phyloP scores from a whole-genome alignment of 2,797 vertebrate genomes.

The Cryptoblepharus egeriae region DNA sequence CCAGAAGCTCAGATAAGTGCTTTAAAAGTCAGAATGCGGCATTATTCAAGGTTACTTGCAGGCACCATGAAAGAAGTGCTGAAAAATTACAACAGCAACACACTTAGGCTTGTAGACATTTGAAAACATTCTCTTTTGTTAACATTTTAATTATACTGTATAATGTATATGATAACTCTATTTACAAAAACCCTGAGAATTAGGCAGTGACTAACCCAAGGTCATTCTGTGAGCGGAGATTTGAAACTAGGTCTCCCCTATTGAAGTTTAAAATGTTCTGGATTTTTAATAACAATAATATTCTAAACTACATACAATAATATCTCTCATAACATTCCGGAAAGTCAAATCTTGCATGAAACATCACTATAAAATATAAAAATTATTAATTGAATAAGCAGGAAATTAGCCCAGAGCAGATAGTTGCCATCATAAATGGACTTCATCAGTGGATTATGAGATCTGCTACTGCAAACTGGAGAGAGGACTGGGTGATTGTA shows the following conservation, averaged over 20 bases:
- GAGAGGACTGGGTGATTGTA: no score
- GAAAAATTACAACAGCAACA: neutral
- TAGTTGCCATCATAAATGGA: no score
- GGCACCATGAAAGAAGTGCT: neutral
- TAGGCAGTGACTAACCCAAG: neutral
- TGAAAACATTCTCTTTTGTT: neutral
- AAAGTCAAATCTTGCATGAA: no score
- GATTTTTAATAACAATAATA: no score
- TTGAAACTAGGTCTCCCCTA: neutral
- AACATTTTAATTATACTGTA: neutral
- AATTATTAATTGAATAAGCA: no score
- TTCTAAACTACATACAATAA: no score
- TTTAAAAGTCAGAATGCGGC: constrained; percentile 1
- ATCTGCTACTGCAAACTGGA: no score
- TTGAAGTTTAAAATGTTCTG: neutral
- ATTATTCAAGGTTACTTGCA: constrained; percentile 19
- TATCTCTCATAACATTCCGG: no score
- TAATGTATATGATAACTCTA: no score
- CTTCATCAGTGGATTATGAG: no score
- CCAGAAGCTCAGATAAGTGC: constrained; percentile 22
- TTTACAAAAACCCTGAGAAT: neutral
- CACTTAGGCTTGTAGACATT: neutral
- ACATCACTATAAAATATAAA: no score
- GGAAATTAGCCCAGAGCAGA: no score
- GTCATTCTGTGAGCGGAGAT: neutral